phyloP scores from a whole-genome alignment of 2,888 invertebrate species.

The Macrosiphum euphorbiae region DNA sequence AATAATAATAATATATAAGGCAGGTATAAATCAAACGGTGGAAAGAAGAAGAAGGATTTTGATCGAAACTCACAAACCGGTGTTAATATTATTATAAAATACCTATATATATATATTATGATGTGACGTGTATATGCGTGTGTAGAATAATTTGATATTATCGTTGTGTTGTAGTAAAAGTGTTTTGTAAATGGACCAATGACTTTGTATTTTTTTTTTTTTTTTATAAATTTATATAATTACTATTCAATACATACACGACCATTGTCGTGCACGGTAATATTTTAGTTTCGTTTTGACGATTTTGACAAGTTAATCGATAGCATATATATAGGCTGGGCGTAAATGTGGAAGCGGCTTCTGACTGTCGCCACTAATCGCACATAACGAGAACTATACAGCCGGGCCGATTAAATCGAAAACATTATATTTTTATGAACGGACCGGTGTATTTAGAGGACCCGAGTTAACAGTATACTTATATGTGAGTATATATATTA shows the following conservation, averaged over 20 bases:
- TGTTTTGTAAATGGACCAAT: slow-evolving; percentile 59
- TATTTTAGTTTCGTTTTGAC: slow-evolving; percentile 28
- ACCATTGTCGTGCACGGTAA: not conserved
- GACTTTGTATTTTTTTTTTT: slow-evolving; percentile 49
- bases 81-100: not conserved
- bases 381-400: not conserved
- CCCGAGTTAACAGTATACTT: not conserved
- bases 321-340: not conserved
- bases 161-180: slow-evolving; percentile 36
- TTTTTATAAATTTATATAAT: not conserved
- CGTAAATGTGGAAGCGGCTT: slow-evolving; percentile 64
- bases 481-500: not conserved
- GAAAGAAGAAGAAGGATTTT: not conserved
- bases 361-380: slow-evolving; percentile 61
- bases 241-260: slow-evolving; percentile 15
- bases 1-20: not conserved
- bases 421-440: slow-evolving; percentile 28
- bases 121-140: not conserved
- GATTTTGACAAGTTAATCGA: slow-evolving; percentile 63
- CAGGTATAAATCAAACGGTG: slow-evolving; percentile 11
- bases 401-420: slow-evolving; percentile 27
- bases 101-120: not conserved
- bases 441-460: not conserved
- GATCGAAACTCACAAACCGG: not conserved
- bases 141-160: not conserved